These are phyloP conservation scores for Diloba caeruleocephala DNA, from an alignment of 2,888 invertebrate species.

Conservation along the genomic window DNA sequence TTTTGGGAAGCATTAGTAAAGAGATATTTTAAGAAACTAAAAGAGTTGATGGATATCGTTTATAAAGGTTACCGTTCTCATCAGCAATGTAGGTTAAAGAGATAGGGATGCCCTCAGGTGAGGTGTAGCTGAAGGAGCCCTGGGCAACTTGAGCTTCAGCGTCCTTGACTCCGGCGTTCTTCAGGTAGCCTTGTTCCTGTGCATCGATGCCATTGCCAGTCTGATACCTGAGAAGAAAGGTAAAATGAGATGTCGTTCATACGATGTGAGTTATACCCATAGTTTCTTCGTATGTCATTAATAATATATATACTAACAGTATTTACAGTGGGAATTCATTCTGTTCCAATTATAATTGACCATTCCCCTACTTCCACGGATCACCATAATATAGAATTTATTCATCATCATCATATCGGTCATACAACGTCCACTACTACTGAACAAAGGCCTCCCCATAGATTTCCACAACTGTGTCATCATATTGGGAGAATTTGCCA, in stretches of 20 bases:
- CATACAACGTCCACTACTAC: too few relatives aligned
- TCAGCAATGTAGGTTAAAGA: constrained; percentile 91
- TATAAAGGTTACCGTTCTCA: constrained; percentile 89
- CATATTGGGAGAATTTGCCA: too few relatives aligned
- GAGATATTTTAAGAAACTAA: neutral
- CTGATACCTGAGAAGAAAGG: constrained; percentile 88
- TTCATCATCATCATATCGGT: too few relatives aligned
- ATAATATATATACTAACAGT: too few relatives aligned
- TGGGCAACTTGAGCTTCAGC: constrained; percentile 91
- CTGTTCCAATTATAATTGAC: too few relatives aligned
- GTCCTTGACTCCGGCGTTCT: constrained; percentile 91
- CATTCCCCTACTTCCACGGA: constrained; percentile 8
- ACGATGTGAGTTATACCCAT: neutral
- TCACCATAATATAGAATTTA: neutral
- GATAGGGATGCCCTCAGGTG: constrained; percentile 92
- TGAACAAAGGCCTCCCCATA: too few relatives aligned
- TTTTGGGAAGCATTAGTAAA: neutral
- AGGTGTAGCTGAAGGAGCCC: constrained; percentile 92
- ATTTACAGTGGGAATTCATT: too few relatives aligned
- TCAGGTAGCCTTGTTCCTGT: constrained; percentile 92
- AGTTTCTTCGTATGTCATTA: too few relatives aligned
- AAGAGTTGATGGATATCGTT: too few relatives aligned
- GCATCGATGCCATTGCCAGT: constrained; percentile 93
- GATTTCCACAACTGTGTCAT: too few relatives aligned
- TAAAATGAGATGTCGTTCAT: neutral